Evolutionary conservation across 2,888 invertebrate genomes (phyloP).

Genomic region (Nemotelus nigrinus): DNA sequence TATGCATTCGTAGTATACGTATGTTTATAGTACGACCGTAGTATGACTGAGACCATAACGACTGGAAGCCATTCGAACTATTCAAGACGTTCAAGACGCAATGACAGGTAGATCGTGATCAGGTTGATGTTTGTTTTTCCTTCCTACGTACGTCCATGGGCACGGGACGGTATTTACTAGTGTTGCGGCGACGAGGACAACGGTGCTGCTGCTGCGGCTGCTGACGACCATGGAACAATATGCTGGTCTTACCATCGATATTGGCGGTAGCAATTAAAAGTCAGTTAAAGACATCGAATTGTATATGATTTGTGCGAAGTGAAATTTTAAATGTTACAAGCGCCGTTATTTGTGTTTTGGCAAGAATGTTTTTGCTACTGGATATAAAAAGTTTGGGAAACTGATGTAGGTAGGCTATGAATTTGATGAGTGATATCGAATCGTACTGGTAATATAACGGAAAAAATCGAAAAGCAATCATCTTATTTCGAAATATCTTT

Average conservation of each 20-base stretch:
- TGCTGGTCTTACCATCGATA: neutral
- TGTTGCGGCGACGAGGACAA: neutral
- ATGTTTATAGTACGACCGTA: neutral
- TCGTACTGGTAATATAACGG: too few relatives aligned
- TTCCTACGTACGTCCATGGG: neutral
- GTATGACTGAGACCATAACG: conserved; percentile 31
- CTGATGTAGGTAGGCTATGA: too few relatives aligned
- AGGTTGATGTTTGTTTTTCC: conserved; percentile 30
- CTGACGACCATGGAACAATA: conserved; percentile 5
- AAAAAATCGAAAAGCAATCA: too few relatives aligned
- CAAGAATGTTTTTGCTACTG: neutral
- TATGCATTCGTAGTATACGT: neutral
- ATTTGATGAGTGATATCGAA: too few relatives aligned
- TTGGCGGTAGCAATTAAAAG: conserved; percentile 39
- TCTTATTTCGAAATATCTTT: too few relatives aligned
- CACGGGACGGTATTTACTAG: neutral
- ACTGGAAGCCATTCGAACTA: conserved; percentile 17
- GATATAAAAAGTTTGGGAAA: too few relatives aligned
- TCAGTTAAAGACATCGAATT: conserved; percentile 2
- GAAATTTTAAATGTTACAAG: conserved; percentile 18
- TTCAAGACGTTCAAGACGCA: conserved; percentile 9
- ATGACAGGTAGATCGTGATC: conserved; percentile 43
- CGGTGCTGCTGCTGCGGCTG: neutral
- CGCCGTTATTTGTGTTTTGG: neutral
- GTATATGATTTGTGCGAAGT: neutral